Conservation (phyloP, 2,113 vertebrate genomes). For the Hypocryptadius cinnamomeus region DNA sequence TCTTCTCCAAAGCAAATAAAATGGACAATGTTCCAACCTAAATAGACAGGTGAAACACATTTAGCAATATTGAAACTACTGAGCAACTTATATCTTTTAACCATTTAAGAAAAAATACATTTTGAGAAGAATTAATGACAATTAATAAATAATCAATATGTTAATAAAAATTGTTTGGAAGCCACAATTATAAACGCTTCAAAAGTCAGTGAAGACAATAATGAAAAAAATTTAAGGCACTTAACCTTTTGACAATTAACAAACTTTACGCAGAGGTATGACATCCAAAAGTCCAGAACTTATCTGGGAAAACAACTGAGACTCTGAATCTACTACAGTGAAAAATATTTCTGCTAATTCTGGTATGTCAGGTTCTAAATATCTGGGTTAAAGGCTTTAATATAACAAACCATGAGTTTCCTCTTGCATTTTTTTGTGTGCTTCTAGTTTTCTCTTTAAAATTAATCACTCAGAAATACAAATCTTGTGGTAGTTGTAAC, state of each 20-base stretch:
- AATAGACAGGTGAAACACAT: neutral
- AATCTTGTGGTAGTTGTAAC: neutral
- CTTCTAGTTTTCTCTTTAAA: neutral
- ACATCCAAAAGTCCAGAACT: neutral
- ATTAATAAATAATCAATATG: neutral
- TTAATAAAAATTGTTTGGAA: neutral
- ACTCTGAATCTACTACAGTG: neutral
- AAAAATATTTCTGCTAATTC: neutral
- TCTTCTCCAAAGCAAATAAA: neutral
- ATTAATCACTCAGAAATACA: neutral
- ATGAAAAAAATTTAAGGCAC: neutral
- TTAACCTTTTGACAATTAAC: neutral
- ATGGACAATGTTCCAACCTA: neutral
- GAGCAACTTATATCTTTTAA: neutral
- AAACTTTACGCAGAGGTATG: neutral
- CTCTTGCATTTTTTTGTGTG: neutral
- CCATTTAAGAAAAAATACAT: neutral
- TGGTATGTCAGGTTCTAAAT: neutral
- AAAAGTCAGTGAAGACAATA: neutral
- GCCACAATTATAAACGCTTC: neutral
- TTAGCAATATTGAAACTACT: neutral
- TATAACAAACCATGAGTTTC: neutral
- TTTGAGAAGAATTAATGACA: neutral
- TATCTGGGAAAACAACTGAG: neutral
- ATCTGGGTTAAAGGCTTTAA: neutral